phyloP scores from a whole-genome alignment of 2,113 vertebrate species.

The Amphiprion ocellaris region DNA sequence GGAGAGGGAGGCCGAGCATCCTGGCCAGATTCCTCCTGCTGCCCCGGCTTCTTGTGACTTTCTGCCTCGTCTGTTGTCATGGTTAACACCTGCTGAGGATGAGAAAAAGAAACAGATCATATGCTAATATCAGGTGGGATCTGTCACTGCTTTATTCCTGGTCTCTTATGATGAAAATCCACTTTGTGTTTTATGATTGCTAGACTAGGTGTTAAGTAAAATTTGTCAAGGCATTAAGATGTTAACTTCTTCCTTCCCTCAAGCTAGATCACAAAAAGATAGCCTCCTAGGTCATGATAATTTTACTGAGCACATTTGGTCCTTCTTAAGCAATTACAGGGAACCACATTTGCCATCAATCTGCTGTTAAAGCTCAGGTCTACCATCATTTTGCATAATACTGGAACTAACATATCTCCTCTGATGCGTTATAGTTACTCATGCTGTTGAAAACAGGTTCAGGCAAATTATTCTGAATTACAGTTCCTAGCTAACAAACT shows the following conservation, averaged over 20 bases:
- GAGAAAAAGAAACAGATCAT: background rate
- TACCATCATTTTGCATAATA: constrained; percentile 55
- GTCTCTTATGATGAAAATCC: no score
- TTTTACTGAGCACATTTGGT: constrained; percentile 85
- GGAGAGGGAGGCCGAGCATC: constrained; percentile 69
- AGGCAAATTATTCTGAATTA: constrained; percentile 53
- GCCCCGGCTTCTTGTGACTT: constrained; percentile 85
- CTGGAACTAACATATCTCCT: constrained; percentile 50
- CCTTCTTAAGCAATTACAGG: constrained; percentile 83
- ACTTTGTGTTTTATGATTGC: no score
- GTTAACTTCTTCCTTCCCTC: no score
- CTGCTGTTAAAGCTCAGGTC: constrained; percentile 68
- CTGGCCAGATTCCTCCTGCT: constrained; percentile 75
- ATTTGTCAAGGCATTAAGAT: no score
- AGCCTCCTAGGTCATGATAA: no score
- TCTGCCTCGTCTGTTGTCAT: constrained; percentile 96
- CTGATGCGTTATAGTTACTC: constrained; percentile 40
- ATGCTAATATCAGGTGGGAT: no score
- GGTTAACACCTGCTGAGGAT: constrained; percentile 82
- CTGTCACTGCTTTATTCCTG: no score
- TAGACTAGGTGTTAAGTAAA: no score
- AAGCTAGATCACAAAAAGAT: no score
- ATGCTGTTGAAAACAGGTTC: constrained; percentile 49
- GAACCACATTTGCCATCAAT: constrained; percentile 72
- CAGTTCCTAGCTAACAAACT: background rate